Conservation (phyloP, 2,888 invertebrate genomes). For the Tinea trinotella region DNA sequence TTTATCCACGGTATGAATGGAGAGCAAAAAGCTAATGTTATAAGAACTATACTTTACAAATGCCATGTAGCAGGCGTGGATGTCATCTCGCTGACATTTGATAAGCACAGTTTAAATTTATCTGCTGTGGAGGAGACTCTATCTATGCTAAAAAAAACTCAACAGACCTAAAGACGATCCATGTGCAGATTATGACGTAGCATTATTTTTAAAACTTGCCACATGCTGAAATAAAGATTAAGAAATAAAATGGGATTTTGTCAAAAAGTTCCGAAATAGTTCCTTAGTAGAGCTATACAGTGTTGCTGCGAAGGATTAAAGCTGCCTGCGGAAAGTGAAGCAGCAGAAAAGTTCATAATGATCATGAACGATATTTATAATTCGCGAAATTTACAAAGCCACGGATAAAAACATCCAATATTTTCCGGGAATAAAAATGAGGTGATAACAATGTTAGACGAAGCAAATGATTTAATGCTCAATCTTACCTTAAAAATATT, state of each 20-base stretch:
- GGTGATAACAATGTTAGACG: background rate
- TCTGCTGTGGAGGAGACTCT: conserved; percentile 13
- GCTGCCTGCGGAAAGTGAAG: conserved; percentile 9
- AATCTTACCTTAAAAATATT: too few relatives aligned
- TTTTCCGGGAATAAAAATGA: conserved; percentile 5
- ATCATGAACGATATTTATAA: conserved; percentile 23
- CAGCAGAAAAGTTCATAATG: conserved; percentile 22
- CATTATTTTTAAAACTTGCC: conserved; percentile 25
- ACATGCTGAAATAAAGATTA: conserved; percentile 23
- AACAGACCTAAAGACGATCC: conserved; percentile 23
- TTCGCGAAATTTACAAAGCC: conserved; percentile 19
- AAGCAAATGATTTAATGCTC: conserved; percentile 21
- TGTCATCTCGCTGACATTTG: conserved; percentile 28
- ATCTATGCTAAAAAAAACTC: conserved; percentile 17
- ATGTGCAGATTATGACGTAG: conserved; percentile 21
- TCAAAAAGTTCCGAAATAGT: conserved; percentile 17
- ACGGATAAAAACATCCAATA: conserved; percentile 15
- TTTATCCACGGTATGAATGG: conserved; percentile 27
- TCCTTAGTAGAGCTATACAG: conserved; percentile 20
- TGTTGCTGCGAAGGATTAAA: conserved; percentile 21
- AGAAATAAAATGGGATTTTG: conserved; percentile 18
- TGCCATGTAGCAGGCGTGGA: conserved; percentile 25
- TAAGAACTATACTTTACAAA: conserved; percentile 25
- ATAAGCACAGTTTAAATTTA: conserved; percentile 26
- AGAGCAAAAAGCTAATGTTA: conserved; percentile 26